Evolutionary conservation across 2,888 invertebrate genomes (phyloP), one percentile per base, ranked within the genome.

Genomic region (Alcis repandata): DNA sequence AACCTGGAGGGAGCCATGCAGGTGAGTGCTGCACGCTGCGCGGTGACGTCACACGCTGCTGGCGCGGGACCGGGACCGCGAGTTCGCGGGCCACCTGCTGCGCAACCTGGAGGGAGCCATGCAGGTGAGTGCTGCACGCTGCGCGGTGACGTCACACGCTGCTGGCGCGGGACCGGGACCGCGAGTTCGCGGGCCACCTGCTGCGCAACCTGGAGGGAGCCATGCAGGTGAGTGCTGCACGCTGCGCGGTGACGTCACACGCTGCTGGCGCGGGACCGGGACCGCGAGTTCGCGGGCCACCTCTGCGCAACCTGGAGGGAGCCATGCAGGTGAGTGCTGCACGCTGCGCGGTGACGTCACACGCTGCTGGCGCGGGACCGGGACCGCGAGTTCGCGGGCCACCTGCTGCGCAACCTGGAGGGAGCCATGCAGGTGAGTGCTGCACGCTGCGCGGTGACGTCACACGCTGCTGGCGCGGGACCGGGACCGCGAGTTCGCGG

Each of bases 151-250:
- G 27, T 27, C 27, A 27, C 27, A 27, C 27, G 27, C 27, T 27
- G 27, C 27, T 27, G 27, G 27, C 27, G 27, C 27, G 27, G 3
- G 13, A 13, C 2, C 95, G 99, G 82, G 9, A 99, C 99, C 0
- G 99, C 98, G 70, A 95, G 97, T 65, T 99, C 90, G 98, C 98
- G 0, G 99, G 99, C 0, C 99, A 99, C 13, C 13, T 36, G 36
- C 13, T 36, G 36, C 10, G 13, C 11, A 36, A 10, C 41, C 41
- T 15, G 15, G 15, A 41, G 41, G 41, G 15, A 15, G 97, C 97
- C 0, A 95, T 94, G 72, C 87, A 92, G 48, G 95, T 95, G 41
- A 19, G 22, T 27, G 27, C 27, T 27, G 27, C 3, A 27, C n/a
- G 27, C 27, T 27, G 27, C 27, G 6, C 27, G 27, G 27, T 27